Conservation (phyloP, 2,888 invertebrate genomes). For the Ichneumoninae sp. region DNA sequence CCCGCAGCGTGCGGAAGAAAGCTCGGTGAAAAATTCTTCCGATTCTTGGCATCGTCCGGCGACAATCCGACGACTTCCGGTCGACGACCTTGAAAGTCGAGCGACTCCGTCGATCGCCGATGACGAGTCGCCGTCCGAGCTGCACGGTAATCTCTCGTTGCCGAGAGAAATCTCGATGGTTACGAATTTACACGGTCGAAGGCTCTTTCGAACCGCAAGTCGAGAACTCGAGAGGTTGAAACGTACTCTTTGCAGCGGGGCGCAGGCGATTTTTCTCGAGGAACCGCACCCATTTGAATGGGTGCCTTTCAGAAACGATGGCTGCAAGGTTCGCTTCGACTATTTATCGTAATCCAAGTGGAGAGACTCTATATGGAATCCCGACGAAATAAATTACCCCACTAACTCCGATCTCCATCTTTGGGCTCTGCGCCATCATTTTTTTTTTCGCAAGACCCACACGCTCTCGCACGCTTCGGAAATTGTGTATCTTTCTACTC, state of each 20-base stretch:
- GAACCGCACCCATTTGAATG: conserved; percentile 10
- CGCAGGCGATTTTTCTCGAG: conserved; percentile 11
- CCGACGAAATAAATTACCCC: conserved; percentile 19
- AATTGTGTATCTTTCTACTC: conserved; percentile 49
- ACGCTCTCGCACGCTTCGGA: conserved; percentile 29
- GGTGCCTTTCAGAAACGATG: conserved; percentile 6
- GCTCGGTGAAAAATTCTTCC: conserved; percentile 30
- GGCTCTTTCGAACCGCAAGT: not conserved
- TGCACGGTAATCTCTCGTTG: not conserved
- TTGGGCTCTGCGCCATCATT: not conserved
- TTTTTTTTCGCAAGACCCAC: conserved; percentile 6
- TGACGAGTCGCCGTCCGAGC: not conserved
- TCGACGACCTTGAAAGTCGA: conserved; percentile 25
- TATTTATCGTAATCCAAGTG: conserved; percentile 7
- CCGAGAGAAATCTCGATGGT: not conserved
- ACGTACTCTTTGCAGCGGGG: not conserved
- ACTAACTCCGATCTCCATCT: conserved; percentile 6
- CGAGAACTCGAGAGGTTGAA: not conserved
- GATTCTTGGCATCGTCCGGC: conserved; percentile 22
- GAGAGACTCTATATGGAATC: not conserved
- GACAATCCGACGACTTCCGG: conserved; percentile 50
- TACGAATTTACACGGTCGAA: not conserved
- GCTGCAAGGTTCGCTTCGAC: conserved; percentile 14
- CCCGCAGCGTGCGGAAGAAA: not conserved
- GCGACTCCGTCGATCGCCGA: conserved; percentile 11